These are phyloP conservation scores for Pitangus sulphuratus DNA, from an alignment of 2,797 vertebrate genomes.

Conservation along the genomic window DNA sequence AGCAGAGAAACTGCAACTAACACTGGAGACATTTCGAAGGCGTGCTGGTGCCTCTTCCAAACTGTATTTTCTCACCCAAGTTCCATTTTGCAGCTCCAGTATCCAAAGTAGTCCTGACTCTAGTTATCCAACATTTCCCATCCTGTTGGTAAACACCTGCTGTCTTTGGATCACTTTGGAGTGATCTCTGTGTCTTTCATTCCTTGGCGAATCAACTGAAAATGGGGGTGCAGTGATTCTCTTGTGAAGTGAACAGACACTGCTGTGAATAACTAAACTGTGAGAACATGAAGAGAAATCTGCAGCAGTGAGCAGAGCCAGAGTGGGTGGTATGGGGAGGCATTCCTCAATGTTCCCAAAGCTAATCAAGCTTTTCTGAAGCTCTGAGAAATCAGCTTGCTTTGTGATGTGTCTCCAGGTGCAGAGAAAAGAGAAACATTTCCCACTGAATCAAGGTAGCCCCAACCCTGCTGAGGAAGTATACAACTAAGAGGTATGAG, in stretches of 20 bases:
- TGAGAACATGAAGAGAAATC: not conserved
- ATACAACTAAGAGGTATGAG: not conserved
- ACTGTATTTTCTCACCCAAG: not conserved
- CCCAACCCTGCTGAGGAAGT: not conserved
- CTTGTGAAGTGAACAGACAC: not conserved
- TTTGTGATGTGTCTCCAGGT: not conserved
- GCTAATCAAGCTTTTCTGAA: not conserved
- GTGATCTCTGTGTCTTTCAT: not conserved
- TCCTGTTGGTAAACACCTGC: not conserved
- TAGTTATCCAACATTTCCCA: not conserved
- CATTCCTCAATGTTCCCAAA: not conserved
- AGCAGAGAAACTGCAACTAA: not conserved
- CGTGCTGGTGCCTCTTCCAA: not conserved
- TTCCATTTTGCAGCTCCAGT: not conserved
- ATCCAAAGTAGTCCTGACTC: not conserved
- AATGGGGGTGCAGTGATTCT: not conserved
- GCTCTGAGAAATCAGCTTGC: not conserved
- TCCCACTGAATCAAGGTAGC: not conserved
- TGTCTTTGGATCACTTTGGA: not conserved
- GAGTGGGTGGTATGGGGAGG: not conserved
- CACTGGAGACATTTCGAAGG: not conserved
- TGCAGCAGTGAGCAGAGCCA: not conserved
- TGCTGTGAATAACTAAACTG: not conserved
- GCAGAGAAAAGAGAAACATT: not conserved
- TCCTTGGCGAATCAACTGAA: not conserved